Conservation (phyloP, 1,140 invertebrate genomes). For the Triops cancriformis region DNA sequence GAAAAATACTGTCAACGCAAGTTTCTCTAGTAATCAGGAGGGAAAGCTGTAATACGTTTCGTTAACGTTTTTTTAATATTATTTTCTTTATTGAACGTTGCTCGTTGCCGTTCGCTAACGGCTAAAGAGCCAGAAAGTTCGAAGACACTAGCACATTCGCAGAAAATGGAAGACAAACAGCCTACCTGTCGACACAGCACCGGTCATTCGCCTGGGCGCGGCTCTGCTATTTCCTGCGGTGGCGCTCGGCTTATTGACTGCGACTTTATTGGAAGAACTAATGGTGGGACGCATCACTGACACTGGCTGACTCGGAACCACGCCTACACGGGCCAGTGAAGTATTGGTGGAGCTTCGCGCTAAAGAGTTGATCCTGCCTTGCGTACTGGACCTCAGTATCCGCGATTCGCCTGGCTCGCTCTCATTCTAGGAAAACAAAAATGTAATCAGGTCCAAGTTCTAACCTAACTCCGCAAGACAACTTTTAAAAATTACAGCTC, state of each 20-base stretch:
- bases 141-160: too few relatives aligned
- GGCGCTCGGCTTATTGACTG: slow-evolving; percentile 34
- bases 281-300: slow-evolving; percentile 60
- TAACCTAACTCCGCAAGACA: too few relatives aligned
- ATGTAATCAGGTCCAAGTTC: too few relatives aligned
- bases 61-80: too few relatives aligned
- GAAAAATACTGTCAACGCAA: too few relatives aligned
- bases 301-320: slow-evolving; percentile 37
- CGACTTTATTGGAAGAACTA: slow-evolving; percentile 63
- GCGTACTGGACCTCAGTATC: slow-evolving; percentile 47
- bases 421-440: slow-evolving; percentile 40
- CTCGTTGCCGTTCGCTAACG: too few relatives aligned
- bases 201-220: slow-evolving; percentile 48
- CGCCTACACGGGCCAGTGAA: slow-evolving; percentile 39
- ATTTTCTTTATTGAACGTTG: too few relatives aligned
- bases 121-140: too few relatives aligned
- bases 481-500: too few relatives aligned
- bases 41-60: too few relatives aligned
- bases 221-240: slow-evolving; percentile 37
- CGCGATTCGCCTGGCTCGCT: background rate
- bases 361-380: slow-evolving; percentile 50
- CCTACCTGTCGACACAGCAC: slow-evolving; percentile 57
- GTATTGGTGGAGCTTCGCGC: slow-evolving; percentile 37
- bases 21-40: too few relatives aligned
- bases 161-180: background rate